These are phyloP conservation scores for Moxostoma hubbsi DNA, from an alignment of 2,797 vertebrate species.

Conservation along the genomic window DNA sequence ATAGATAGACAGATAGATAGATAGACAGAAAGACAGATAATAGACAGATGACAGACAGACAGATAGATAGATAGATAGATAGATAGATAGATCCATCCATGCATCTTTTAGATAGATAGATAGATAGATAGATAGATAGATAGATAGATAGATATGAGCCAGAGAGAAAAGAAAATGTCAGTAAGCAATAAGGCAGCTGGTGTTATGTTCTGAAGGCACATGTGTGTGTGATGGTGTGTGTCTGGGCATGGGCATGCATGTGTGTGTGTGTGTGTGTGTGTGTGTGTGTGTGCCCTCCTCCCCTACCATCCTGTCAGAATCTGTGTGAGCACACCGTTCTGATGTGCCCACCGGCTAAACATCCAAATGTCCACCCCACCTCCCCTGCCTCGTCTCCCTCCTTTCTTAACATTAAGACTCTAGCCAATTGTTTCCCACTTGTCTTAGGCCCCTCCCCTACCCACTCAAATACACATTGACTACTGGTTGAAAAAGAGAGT, in stretches of 20 bases:
- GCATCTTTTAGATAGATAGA: too few relatives aligned
- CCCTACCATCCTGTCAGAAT: constrained; percentile 70
- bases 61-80: too few relatives aligned
- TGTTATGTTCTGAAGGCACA: constrained; percentile 62
- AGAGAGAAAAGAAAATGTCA: constrained; percentile 80
- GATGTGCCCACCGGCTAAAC: constrained; percentile 75
- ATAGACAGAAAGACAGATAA: too few relatives aligned
- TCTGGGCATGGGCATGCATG: constrained; percentile 48
- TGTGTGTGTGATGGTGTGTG: constrained; percentile 57
- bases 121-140: too few relatives aligned
- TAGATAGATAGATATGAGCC: too few relatives aligned
- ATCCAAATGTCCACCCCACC: constrained; percentile 64
- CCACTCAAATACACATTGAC: neutral
- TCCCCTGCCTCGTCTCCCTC: constrained; percentile 31
- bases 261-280: constrained; percentile 52
- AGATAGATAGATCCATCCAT: too few relatives aligned
- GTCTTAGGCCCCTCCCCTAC: constrained; percentile 6
- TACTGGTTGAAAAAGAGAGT: constrained; percentile 40
- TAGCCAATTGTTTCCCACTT: constrained; percentile 23
- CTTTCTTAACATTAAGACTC: constrained; percentile 14
- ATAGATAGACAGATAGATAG: constrained; percentile 2
- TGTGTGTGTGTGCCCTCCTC: constrained; percentile 49
- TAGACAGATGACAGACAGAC: too few relatives aligned
- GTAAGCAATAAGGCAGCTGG: constrained; percentile 75
- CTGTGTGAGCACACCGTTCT: constrained; percentile 66